Evolutionary conservation across 2,113 vertebrate genomes (phyloP), one percentile per base, ranked within the genome.

Genomic region (Heptranchias perlo): DNA sequence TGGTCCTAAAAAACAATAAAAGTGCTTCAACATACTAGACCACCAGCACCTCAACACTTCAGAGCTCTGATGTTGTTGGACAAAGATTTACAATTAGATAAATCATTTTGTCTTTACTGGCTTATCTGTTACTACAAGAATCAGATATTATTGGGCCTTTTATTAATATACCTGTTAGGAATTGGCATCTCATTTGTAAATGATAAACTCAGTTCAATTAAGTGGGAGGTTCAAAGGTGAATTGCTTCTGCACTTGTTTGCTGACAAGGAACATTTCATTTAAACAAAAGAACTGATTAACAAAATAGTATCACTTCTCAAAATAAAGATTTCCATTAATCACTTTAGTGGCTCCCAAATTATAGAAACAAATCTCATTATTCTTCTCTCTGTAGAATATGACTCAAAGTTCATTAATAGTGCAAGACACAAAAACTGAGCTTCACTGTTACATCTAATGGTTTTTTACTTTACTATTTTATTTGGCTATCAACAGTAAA

Each of bases 191-290:
- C 54, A 35, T 92, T 87, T 58, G 52, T 58, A 92, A 92, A 92
- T 93, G 58, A 93, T 23, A 93, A 92, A 61, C 87, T 92, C 54
- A 39, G 89, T 93, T 62, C 25, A 62, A 62, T 93, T 62, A 64
- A 93, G 18, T 62, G 89, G 31, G 18, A 8, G 4, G 89, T 93
- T 62, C 89, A 93, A 93, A 93, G 89, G 35, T 62, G 89, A 93
- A 62, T 62, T 93, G 35, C 18, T 62, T 62, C 13, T 62, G 58
- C 18, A 62, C 14, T 93, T 64, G 23, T 39, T 13, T 93, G 89
- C 58, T 93, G 58, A 93, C 54, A 4, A 39, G 58, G 35, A 91
- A 58, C 11, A 39, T 93, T 58, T 35, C 58, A 93, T 62, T 93
- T 93, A 21, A 82, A 52, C 58, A n/a, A 82, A 82, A 82, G 39